A percentile compares a stretch with the other conserved stretches of the same genome.
Evolutionary conservation across 2,888 invertebrate species (phyloP).

Genomic region (Ctena decussata): DNA sequence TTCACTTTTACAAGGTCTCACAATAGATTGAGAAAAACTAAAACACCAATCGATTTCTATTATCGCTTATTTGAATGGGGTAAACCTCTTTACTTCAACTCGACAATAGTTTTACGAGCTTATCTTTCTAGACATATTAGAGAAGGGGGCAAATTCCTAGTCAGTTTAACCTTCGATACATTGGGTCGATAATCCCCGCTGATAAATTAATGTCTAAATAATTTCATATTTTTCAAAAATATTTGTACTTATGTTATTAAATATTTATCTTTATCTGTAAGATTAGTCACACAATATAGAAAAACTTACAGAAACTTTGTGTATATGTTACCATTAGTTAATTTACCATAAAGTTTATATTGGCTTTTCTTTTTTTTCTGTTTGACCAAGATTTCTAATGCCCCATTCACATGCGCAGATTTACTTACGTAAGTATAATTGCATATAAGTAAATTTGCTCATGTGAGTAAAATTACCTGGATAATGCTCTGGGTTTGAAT

Average conservation of each 20-base stretch:
- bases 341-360: too few relatives aligned
- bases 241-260: neutral
- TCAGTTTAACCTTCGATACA: slow-evolving; percentile 3
- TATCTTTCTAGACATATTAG: neutral
- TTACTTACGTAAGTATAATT: too few relatives aligned
- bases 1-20: neutral
- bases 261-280: neutral
- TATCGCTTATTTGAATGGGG: slow-evolving; percentile 20
- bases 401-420: too few relatives aligned
- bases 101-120: slow-evolving; percentile 9
- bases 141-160: neutral
- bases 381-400: too few relatives aligned
- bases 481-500: too few relatives aligned
- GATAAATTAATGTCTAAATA: neutral
- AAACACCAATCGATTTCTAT: slow-evolving; percentile 47
- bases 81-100: neutral
- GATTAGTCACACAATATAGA: neutral
- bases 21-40: slow-evolving; percentile 27
- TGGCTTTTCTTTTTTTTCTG: too few relatives aligned
- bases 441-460: too few relatives aligned
- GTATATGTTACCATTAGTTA: slow-evolving; percentile 1
- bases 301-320: neutral
- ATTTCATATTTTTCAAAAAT: slow-evolving; percentile 8
- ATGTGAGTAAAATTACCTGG: too few relatives aligned
- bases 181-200: neutral